Evolutionary conservation across 2,113 vertebrate species (phyloP), one percentile per base, ranked within the genome.

Genomic region (Prolemur simus): DNA sequence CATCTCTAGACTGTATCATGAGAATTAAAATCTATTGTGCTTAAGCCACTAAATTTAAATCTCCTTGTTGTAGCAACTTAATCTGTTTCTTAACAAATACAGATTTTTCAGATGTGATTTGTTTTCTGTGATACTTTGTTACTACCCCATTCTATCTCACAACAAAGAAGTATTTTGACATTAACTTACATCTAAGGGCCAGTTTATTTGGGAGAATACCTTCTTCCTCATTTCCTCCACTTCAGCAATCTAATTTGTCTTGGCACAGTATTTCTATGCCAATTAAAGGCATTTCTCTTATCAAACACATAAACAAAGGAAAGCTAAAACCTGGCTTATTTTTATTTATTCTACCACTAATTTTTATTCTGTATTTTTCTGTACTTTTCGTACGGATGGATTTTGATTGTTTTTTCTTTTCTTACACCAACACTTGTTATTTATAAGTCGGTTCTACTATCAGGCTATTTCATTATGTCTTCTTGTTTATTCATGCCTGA

Each of bases 161-260:
- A 89, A 77, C 45, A 91, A 4, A 78, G n/a, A 64, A 85, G 25
- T 83, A 78, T 84, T 94, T 87, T 89, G 29, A 78, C 42, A n/a
- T 63, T 42, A 56, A 83, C 27, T 63, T 93, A 56, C 5, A 76
- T 32, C 17, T 76, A 73, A 74, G 14, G 6, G 29, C 14, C 15
- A 84, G 7, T 7, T 87, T 90, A 39, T 73, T 60, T 60, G 32
- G 27, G 17, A 64, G 47, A 85, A 82, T 64, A 52, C 1, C 14
- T 15, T 80, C 42, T 74, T 68, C 3, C 18, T 83, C 2, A 45
- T 52, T 87, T 58, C 69, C 32, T 85, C 64, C 27, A 64, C 5
- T 49, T 64, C 17, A 2, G 32, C 3, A 52, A 7, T 52, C 49
- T 73, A 84, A 68, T 73, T 94, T 69, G 29, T 73, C 25, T 69